These are phyloP conservation scores for Cotesia glomerata DNA, from an alignment of 1,140 invertebrate genomes.

Conservation along the genomic window DNA sequence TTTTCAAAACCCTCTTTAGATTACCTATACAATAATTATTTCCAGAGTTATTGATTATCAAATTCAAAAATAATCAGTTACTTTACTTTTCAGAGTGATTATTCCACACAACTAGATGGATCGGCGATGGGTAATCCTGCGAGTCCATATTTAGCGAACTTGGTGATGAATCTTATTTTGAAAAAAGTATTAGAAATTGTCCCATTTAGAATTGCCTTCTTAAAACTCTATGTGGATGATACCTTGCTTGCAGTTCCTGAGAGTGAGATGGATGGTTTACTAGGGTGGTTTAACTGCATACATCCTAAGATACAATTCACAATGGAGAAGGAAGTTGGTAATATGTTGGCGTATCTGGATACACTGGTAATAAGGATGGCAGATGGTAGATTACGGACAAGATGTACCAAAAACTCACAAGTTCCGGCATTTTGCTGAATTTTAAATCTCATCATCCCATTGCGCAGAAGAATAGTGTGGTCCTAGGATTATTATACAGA, in stretches of 20 bases:
- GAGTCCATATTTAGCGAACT: not conserved
- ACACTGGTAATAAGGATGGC: not conserved
- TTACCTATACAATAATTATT: no score
- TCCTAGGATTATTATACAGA: not conserved
- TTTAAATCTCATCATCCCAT: not conserved
- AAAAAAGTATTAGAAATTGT: not conserved
- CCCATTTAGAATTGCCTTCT: not conserved
- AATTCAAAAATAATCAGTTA: no score
- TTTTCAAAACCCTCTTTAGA: no score
- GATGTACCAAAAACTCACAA: not conserved
- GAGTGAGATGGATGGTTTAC: not conserved
- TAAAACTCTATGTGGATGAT: constrained; percentile 12
- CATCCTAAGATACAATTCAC: constrained; percentile 9
- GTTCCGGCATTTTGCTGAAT: not conserved
- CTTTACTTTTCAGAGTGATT: not conserved
- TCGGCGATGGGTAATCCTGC: constrained; percentile 6
- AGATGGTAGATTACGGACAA: not conserved
- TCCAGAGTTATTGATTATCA: no score
- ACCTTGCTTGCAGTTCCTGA: not conserved
- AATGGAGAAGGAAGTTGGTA: not conserved
- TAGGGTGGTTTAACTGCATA: not conserved
- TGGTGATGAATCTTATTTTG: not conserved
- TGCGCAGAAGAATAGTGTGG: not conserved
- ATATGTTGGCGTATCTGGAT: not conserved
- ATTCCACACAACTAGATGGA: not conserved